Conservation (phyloP, 2,888 invertebrate genomes). For the Orthonychiurus folsomi region DNA sequence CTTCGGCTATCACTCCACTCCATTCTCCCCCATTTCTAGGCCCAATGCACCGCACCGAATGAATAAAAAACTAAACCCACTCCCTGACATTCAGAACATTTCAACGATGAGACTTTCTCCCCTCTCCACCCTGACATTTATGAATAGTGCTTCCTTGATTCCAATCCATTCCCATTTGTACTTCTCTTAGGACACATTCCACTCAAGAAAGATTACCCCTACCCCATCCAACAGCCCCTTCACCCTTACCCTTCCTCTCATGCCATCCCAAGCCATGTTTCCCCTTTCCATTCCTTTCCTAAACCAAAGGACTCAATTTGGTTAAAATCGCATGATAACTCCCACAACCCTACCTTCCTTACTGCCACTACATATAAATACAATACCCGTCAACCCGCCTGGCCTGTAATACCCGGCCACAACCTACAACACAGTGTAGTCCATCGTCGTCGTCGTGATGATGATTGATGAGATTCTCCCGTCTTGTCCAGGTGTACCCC, state of each 20-base stretch:
- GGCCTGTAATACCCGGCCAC: background rate
- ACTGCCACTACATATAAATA: no score
- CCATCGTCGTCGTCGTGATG: background rate
- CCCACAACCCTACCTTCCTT: no score
- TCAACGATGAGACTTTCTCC: background rate
- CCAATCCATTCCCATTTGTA: constrained; percentile 11
- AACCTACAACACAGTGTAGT: background rate
- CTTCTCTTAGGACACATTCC: background rate
- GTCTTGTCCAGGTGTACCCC: background rate
- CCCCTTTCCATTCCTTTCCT: background rate
- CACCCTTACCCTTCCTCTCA: no score
- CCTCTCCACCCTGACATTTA: constrained; percentile 14
- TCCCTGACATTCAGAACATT: constrained; percentile 7
- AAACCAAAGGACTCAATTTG: background rate
- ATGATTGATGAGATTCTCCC: constrained; percentile 1
- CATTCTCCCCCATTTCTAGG: no score
- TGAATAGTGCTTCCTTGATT: constrained; percentile 13
- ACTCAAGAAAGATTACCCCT: background rate
- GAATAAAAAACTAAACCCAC: background rate
- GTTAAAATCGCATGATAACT: no score
- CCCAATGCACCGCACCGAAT: no score
- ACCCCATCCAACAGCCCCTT: no score
- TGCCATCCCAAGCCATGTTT: background rate
- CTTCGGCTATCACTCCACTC: no score
- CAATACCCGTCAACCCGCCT: background rate